Evolutionary conservation across 2,797 vertebrate genomes (phyloP).

Genomic region (Diceros bicornis): DNA sequence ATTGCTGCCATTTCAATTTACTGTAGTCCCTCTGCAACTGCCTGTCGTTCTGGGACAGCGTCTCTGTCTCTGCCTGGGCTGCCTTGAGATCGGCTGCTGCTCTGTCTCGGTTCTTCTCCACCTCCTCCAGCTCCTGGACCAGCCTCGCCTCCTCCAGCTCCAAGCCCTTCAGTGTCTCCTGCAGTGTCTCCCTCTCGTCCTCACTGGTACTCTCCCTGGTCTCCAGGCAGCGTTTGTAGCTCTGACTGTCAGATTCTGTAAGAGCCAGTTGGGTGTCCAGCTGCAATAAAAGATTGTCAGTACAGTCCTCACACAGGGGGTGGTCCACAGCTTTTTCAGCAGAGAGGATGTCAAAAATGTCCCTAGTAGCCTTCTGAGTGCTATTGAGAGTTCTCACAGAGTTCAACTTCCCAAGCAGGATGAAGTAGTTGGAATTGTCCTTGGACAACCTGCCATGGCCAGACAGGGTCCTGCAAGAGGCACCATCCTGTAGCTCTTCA

Average conservation of each 20-base stretch:
- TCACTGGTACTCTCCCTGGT: slow-evolving; percentile 90
- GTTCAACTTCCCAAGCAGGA: slow-evolving; percentile 93
- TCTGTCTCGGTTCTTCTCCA: slow-evolving; percentile 91
- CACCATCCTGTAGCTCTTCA: not conserved
- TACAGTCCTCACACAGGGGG: slow-evolving; percentile 96
- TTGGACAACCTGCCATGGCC: accelerated
- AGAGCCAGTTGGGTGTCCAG: slow-evolving; percentile 95
- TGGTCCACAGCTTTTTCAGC: slow-evolving; percentile 95
- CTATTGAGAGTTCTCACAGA: slow-evolving; percentile 95
- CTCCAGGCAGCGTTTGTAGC: slow-evolving; percentile 95
- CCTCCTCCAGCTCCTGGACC: slow-evolving; percentile 92
- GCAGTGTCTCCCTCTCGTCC: slow-evolving; percentile 92
- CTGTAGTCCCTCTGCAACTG: slow-evolving; percentile 94
- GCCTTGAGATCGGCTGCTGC: slow-evolving; percentile 92
- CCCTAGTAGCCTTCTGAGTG: slow-evolving; percentile 93
- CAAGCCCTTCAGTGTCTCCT: slow-evolving; percentile 92
- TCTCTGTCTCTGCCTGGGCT: slow-evolving; percentile 91
- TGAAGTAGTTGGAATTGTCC: slow-evolving; percentile 93
- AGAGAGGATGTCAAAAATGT: slow-evolving; percentile 96
- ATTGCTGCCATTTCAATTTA: slow-evolving; percentile 94
- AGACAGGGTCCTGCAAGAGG: accelerated
- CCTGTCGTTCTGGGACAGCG: slow-evolving; percentile 93
- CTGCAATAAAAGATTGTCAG: slow-evolving; percentile 94
- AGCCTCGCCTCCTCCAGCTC: slow-evolving; percentile 93
- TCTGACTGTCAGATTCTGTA: slow-evolving; percentile 94